Evolutionary conservation across 2,797 vertebrate genomes (phyloP).

Genomic region (Sarcoramphus papa): DNA sequence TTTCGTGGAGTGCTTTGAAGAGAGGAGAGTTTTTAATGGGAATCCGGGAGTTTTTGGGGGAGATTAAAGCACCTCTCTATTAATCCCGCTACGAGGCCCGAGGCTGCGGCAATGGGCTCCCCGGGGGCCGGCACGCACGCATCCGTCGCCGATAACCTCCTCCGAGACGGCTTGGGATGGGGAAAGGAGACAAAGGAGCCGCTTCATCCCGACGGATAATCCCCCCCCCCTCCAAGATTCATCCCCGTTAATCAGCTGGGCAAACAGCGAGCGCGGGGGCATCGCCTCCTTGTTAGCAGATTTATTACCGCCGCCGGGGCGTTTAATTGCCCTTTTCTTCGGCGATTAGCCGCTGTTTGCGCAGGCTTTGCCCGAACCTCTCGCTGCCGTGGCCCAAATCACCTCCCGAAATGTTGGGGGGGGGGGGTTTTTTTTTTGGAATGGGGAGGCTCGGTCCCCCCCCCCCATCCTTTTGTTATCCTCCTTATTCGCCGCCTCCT

Average conservation of each 20-base stretch:
- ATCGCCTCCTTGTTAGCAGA: slow-evolving; percentile 69
- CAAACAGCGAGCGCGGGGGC: slow-evolving; percentile 69
- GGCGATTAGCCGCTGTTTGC: slow-evolving; percentile 87
- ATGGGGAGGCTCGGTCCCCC: no score
- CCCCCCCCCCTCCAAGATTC: background rate
- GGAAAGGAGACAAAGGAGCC: slow-evolving; percentile 13
- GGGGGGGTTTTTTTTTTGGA: no score
- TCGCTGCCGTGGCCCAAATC: background rate
- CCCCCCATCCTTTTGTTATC: no score
- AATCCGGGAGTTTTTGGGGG: background rate
- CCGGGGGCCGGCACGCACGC: background rate
- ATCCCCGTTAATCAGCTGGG: slow-evolving; percentile 66
- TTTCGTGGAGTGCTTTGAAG: background rate
- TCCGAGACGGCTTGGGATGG: background rate
- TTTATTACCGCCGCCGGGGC: slow-evolving; percentile 76
- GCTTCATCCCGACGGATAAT: slow-evolving; percentile 19
- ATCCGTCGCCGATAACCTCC: background rate
- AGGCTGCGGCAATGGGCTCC: background rate
- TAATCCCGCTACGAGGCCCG: background rate
- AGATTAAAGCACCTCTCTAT: background rate
- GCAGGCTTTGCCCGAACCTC: slow-evolving; percentile 52
- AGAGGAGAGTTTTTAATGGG: background rate
- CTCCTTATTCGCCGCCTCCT: background rate
- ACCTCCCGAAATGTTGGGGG: background rate
- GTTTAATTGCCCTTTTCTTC: slow-evolving; percentile 93